These are phyloP conservation scores for Yponomeuta cagnagella DNA, from an alignment of 2,888 invertebrate species.

Conservation along the genomic window DNA sequence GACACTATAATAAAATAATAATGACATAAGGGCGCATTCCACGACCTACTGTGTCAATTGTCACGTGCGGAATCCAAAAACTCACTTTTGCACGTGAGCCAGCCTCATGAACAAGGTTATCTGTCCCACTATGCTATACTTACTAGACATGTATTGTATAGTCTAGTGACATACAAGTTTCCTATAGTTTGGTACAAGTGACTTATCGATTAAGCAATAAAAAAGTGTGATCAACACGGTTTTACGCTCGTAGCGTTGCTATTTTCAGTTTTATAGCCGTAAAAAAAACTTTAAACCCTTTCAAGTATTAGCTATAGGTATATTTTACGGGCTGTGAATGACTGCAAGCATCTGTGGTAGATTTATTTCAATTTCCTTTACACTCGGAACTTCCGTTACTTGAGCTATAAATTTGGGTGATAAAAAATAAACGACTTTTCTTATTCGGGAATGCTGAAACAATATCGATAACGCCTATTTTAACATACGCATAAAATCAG, in stretches of 20 bases:
- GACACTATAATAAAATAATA: no score
- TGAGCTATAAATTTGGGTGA: constrained; percentile 51
- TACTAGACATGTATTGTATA: no score
- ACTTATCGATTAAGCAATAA: background rate
- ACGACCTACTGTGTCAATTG: no score
- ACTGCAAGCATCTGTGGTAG: constrained; percentile 66
- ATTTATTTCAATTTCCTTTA: constrained; percentile 68
- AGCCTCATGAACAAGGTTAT: no score
- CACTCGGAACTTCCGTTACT: constrained; percentile 62
- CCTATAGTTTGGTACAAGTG: background rate
- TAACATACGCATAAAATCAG: constrained; percentile 17
- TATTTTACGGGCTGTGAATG: constrained; percentile 65
- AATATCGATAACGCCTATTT: constrained; percentile 19
- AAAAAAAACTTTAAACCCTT: constrained; percentile 57
- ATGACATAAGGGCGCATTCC: no score
- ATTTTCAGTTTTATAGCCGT: background rate
- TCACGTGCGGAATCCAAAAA: no score
- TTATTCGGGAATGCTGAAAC: constrained; percentile 40
- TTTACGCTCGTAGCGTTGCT: background rate
- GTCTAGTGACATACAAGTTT: no score
- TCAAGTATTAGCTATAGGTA: constrained; percentile 30
- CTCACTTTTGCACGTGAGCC: no score
- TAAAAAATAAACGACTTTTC: constrained; percentile 55
- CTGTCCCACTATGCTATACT: no score
- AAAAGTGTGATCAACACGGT: background rate